Base-by-base conservation (phyloP, 2,888 invertebrate species). In the Heliconius ethilla region DNA sequence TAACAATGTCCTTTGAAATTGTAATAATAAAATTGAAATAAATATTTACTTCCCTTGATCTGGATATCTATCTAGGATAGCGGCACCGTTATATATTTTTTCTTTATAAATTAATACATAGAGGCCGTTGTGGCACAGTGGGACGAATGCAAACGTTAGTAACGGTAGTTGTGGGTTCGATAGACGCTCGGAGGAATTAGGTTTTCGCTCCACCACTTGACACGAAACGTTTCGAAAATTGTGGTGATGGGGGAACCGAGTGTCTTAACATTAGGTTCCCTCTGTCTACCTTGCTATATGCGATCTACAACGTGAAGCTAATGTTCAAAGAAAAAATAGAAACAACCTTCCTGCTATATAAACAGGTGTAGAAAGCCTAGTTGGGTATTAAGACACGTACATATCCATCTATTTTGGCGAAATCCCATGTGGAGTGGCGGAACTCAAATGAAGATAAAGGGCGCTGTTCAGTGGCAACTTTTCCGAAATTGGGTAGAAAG, bases 11-110 rank as follows among this genome's bases (percentile, higher is more conserved):
- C 65, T 65, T 65, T 18, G 6, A 29, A 65, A 18, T 18, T 65
- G 65, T 29, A 18, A 65, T 65, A 65, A 65, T 65, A 29, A 65
- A 25, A 63, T 25, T 65, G 27, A 25, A 65, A 29, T 27, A 29
- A 25, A 25, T 65, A 29, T 25, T 29, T 65, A 29, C 15, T 15
- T 29, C 25, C 65, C 65, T 65, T 65, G 65, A 65, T 29, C 65
- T 65, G 65, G 65, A 65, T 65, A 22, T 65, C 65, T 65, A 65
- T 18, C 65, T 29, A 65, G 65, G 65, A 65, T 29, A 29, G 65
- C 13, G 29, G 29, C 7, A 65, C 9, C 2, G 29, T 65, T 65
- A 15, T 27, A 63, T 63, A 27, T 65, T 65, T 63, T 65, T 65
- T 65, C 25, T 18, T 25, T 18, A 65, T 29, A 65, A 65, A 29